Base-by-base conservation (phyloP, 2,888 invertebrate genomes). In the Disparrhopalites patrizii region DNA sequence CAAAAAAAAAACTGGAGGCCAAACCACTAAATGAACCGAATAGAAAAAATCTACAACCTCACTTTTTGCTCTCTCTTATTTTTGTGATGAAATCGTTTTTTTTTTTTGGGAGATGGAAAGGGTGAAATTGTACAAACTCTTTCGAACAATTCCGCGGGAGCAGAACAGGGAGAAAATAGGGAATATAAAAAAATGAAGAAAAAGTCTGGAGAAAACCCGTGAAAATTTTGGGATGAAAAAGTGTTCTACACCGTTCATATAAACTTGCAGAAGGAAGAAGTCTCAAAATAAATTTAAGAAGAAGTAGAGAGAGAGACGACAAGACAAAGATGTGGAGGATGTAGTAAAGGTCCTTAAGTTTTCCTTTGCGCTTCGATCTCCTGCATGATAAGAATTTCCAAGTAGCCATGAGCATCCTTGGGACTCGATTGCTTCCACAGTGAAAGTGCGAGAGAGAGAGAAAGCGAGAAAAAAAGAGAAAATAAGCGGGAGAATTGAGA, bases 261-360 rank as follows among this genome's bases (percentile, higher is more conserved):
- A n/a, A n/a, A n/a, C n/a, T n/a, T n/a, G n/a, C n/a, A 31, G 54
- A 18, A 54, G 25, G 13, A 25, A 54, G 56, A 7, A 23, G 33
- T n/a, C n/a, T n/a, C n/a, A n/a, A n/a, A n/a, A n/a, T n/a, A n/a
- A n/a, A n/a, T n/a, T n/a, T n/a, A 54, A 20, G 20, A 31, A 15
- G 8, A 23, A 31, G 33, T 30, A 56, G 7, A 10, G 30, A 13
- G 8, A 23, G 33, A 31, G 50, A 51, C 27, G 60, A 61, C 60
- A 61, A 61, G 50, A 61, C 60, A 61, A 61, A 61, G 51, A 61
- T 61, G 61, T 52, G 38, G 36, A 56, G 10, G 31, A 36, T 23
- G 38, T 56, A 64, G n/a, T n/a, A n/a, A n/a, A 56, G 64, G 38
- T 54, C 55, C 57, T 56, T 51, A 64, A 64, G 64, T 64, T 57